phyloP scores from a whole-genome alignment of 2,888 invertebrate genomes.

The Zaprionus bogoriensis region DNA sequence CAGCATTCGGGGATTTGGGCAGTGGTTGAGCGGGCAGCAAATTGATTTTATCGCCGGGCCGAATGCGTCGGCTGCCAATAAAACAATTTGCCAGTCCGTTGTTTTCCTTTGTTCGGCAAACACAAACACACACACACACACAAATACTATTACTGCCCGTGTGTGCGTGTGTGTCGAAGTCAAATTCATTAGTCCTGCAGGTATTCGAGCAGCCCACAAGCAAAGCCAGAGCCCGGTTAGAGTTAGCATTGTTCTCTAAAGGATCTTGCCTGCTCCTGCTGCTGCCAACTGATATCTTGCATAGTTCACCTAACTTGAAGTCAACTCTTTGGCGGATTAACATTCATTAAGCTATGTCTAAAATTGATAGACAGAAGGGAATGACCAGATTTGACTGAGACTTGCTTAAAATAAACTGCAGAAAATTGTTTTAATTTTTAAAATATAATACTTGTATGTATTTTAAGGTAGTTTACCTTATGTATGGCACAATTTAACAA shows the following conservation, averaged over 20 bases:
- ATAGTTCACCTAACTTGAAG: constrained; percentile 1
- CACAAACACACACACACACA: constrained; percentile 29
- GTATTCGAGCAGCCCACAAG: not conserved
- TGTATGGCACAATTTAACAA: no score
- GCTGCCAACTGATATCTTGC: no score
- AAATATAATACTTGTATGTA: no score
- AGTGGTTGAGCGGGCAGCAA: constrained; percentile 51
- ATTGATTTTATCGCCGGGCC: constrained; percentile 71
- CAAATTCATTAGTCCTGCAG: constrained; percentile 37
- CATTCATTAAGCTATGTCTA: not conserved
- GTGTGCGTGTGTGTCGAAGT: constrained; percentile 33
- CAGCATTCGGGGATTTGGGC: constrained; percentile 14
- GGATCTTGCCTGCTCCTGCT: no score
- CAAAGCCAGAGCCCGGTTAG: no score
- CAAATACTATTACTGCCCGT: not conserved
- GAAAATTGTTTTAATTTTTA: no score
- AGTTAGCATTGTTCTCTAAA: no score
- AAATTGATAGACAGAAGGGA: no score
- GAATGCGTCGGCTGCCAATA: constrained; percentile 72
- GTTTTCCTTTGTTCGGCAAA: constrained; percentile 46
- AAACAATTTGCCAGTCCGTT: constrained; percentile 68
- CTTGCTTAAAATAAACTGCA: no score
- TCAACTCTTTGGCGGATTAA: not conserved
- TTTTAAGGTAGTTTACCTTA: no score
- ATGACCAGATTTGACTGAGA: no score